Conservation (phyloP, 1,140 invertebrate species). For the Eriosoma lanigerum region DNA sequence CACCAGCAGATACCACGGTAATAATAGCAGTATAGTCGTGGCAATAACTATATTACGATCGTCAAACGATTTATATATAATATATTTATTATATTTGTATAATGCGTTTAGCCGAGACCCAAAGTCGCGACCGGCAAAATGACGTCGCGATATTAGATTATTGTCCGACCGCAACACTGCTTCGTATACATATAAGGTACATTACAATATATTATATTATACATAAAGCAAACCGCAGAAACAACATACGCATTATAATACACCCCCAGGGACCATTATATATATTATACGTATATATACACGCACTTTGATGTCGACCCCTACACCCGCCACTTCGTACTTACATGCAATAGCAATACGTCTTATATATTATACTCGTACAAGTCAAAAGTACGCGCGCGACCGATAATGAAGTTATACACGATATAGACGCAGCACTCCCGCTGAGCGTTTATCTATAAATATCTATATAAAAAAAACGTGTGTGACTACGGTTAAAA, state of each 20-base stretch:
- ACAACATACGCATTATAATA: not conserved
- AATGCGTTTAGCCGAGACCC: conserved; percentile 25
- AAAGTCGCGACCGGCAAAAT: conserved; percentile 15
- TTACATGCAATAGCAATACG: not conserved
- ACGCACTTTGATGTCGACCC: conserved; percentile 14
- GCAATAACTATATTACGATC: conserved; percentile 32
- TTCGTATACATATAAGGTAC: no score
- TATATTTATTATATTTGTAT: not conserved
- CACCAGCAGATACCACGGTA: no score
- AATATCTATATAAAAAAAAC: not conserved
- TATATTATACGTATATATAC: no score
- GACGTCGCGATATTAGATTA: conserved; percentile 36
- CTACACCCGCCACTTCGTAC: not conserved
- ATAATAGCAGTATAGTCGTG: no score
- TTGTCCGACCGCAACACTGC: not conserved
- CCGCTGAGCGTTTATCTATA: not conserved
- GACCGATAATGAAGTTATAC: conserved; percentile 21
- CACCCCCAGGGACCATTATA: conserved; percentile 11
- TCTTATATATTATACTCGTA: not conserved
- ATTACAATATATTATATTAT: not conserved
- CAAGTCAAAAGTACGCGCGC: not conserved
- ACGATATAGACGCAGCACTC: not conserved
- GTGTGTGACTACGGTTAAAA: no score
- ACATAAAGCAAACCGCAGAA: not conserved
- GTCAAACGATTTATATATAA: not conserved